Base-by-base conservation (phyloP, 2,797 vertebrate genomes). In the Thripadectes ignobilis region DNA sequence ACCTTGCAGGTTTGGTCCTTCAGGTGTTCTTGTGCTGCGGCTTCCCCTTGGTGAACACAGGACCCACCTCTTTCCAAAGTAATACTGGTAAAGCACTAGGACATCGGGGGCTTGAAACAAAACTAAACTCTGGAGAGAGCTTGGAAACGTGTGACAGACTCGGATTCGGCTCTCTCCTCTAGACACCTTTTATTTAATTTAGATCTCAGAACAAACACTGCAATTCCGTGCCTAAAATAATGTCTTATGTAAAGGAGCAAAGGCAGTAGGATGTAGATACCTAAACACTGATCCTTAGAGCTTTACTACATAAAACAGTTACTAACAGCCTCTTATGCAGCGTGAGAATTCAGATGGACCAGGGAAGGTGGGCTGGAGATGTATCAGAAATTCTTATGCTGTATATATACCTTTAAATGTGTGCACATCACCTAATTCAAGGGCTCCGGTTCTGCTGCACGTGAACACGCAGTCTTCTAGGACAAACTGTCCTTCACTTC, bases 71-170 rank as follows among this genome's bases (percentile, higher is more conserved):
- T 29, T 15, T 39, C 45, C 39, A 21, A 49, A 62, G 61, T 0
- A 43, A 12, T 10, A 13, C 9, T 54, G 83, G 72, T 6, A 61
- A 77, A 74, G 29, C 24, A 23, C 23, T 22, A 11, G 0, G 3
- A 80, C 14, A 49, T n/a, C 5, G 43, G 8, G 45, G 24, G 45
- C n/a, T 24, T 27, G 2, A 38, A 69, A 12, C 4, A 21, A 27
- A 74, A 14, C 6, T 24, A 15, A 57, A 16, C 32, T 34, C 34
- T 34, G 4, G 52, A 72, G n/a, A 54, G 6, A 54, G 4, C 45
- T 6, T 26, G 48, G n/a, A 48, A 80, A 58, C 0, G 6, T 22
- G 49, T 0, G 0, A 34, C 30, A 74, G 55, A 10, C 14, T 26
- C 20, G 24, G 23, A 21, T 6, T 89, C 45, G 82, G 39, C 66